Evolutionary conservation across 2,888 invertebrate species (phyloP).

Genomic region (Morinoia aosen): DNA sequence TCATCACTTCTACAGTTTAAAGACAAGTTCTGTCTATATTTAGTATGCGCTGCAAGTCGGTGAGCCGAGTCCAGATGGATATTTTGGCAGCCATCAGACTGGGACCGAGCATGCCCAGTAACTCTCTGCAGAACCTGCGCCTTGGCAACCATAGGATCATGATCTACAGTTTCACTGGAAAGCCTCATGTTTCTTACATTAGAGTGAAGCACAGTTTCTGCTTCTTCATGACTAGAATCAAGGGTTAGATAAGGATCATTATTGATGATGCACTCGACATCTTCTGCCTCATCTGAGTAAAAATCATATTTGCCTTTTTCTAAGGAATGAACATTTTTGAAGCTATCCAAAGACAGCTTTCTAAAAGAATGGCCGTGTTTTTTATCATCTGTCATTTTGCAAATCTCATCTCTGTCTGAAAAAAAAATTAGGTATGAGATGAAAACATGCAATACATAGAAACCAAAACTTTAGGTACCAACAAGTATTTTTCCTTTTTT

Average conservation of each 20-base stretch:
- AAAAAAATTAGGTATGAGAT: neutral
- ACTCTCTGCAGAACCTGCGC: neutral
- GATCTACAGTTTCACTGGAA: neutral
- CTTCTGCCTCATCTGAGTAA: neutral
- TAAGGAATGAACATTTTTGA: neutral
- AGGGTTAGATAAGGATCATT: neutral
- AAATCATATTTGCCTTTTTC: neutral
- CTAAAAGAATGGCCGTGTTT: neutral
- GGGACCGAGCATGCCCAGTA: conserved; percentile 26
- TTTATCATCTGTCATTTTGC: neutral
- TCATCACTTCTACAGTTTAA: neutral
- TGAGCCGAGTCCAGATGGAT: neutral
- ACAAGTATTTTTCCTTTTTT: too few species aligned
- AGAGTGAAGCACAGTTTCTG: neutral
- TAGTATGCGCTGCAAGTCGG: neutral
- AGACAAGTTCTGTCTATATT: neutral
- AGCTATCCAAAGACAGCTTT: neutral
- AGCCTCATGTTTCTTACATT: neutral
- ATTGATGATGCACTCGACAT: neutral
- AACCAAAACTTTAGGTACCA: too few species aligned
- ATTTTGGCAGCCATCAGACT: conserved; percentile 39
- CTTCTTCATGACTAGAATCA: neutral
- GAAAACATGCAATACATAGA: neutral
- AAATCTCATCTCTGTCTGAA: neutral
- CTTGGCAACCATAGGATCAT: neutral